phyloP scores from a whole-genome alignment of 2,113 vertebrate species.

The Actenoides lindsayi region DNA sequence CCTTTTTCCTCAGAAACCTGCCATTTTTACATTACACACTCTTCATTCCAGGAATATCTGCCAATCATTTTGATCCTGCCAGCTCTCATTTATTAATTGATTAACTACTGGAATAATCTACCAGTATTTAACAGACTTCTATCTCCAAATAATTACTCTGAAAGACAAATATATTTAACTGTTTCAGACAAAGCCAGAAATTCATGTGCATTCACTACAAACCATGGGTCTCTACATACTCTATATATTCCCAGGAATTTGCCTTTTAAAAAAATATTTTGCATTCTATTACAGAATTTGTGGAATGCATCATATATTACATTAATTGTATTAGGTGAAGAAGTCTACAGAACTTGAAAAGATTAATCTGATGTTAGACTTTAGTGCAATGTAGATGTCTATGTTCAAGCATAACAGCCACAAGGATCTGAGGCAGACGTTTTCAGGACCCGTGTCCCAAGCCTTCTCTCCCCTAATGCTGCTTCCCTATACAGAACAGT shows the following conservation, averaged over 20 bases:
- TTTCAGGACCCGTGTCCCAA: background rate
- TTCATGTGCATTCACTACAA: background rate
- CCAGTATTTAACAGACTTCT: slow-evolving; percentile 66
- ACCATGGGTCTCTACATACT: background rate
- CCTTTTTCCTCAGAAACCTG: slow-evolving; percentile 13
- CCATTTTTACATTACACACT: slow-evolving; percentile 53
- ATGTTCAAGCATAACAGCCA: background rate
- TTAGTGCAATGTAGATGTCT: background rate
- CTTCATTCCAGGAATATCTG: slow-evolving; percentile 73
- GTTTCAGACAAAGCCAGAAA: slow-evolving; percentile 55
- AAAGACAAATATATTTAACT: slow-evolving; percentile 51
- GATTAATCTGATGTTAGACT: background rate
- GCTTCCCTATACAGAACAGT: background rate
- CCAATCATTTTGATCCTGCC: slow-evolving; percentile 77
- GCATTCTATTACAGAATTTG: slow-evolving; percentile 43
- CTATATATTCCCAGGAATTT: background rate
- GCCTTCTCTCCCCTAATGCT: background rate
- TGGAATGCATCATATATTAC: slow-evolving; percentile 43
- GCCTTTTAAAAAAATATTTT: background rate
- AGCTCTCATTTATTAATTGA: slow-evolving; percentile 78
- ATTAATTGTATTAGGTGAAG: slow-evolving; percentile 46
- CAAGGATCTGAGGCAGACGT: accelerated
- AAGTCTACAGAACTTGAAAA: background rate
- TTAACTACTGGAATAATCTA: slow-evolving; percentile 73
- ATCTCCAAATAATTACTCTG: slow-evolving; percentile 58